A percentile compares a stretch with the other conserved stretches of the same genome.
Conservation (phyloP, 2,797 vertebrate genomes). For the Sebastes cheni region DNA sequence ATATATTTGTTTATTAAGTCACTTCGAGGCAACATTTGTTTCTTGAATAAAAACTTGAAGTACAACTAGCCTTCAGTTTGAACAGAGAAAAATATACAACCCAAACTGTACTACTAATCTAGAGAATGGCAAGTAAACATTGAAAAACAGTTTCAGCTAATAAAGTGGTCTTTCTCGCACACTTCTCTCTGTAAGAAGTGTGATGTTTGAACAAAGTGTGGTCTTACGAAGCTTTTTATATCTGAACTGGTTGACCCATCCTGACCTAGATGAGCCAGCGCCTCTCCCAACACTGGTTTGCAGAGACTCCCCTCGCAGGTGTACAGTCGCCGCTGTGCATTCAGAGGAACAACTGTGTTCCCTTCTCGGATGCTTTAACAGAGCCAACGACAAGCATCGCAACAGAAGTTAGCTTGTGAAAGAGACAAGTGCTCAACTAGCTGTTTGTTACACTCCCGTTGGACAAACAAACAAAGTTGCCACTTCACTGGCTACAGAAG, state of each 20-base stretch:
- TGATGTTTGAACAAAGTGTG: constrained; percentile 55
- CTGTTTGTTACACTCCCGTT: constrained; percentile 32
- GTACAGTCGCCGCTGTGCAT: constrained; percentile 11
- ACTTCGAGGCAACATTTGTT: constrained; percentile 83
- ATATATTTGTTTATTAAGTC: constrained; percentile 67
- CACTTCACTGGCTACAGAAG: constrained; percentile 52
- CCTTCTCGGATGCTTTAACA: constrained; percentile 34
- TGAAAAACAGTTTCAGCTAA: constrained; percentile 66
- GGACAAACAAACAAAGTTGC: constrained; percentile 50
- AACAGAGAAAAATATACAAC: constrained; percentile 75
- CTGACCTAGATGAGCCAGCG: constrained; percentile 32
- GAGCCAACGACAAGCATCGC: constrained; percentile 41
- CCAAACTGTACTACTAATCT: constrained; percentile 65
- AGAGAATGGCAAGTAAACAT: constrained; percentile 78
- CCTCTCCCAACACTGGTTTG: constrained; percentile 16
- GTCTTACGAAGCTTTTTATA: constrained; percentile 51
- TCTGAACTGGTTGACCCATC: constrained; percentile 37
- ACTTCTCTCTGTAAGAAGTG: constrained; percentile 52
- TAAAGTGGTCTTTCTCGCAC: constrained; percentile 67
- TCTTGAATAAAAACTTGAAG: constrained; percentile 74
- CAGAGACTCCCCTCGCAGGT: constrained; percentile 28
- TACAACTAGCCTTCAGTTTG: constrained; percentile 66
- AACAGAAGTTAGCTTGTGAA: constrained; percentile 53
- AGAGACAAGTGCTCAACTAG: constrained; percentile 39
- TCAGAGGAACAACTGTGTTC: constrained; percentile 41